phyloP scores from a whole-genome alignment of 1,140 invertebrate species.

The Aradophagus sp. region DNA sequence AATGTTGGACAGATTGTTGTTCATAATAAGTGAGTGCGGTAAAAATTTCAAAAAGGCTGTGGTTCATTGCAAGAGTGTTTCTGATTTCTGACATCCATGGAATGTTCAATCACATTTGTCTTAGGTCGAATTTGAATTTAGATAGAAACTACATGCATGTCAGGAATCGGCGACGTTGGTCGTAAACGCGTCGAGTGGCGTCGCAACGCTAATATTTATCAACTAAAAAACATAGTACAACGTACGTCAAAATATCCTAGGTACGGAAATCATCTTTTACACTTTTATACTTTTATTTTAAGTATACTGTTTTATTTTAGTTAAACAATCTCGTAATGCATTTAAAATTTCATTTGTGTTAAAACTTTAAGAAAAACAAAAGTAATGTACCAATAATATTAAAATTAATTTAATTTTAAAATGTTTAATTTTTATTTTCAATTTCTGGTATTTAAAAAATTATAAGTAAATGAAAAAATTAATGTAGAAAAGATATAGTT shows the following conservation, averaged over 20 bases:
- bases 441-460: no score
- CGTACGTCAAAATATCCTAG: conserved; percentile 34
- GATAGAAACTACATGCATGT: conserved; percentile 74
- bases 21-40: conserved; percentile 60
- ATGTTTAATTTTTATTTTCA: no score
- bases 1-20: conserved; percentile 56
- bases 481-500: no score
- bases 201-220: conserved; percentile 70
- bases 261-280: conserved; percentile 20
- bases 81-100: conserved; percentile 55
- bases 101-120: conserved; percentile 35
- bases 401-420: no score
- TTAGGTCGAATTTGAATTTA: conserved; percentile 51
- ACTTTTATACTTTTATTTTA: neutral
- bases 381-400: no score
- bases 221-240: conserved; percentile 33
- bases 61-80: conserved; percentile 35
- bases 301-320: no score
- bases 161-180: conserved; percentile 73
- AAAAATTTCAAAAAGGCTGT: conserved; percentile 43
- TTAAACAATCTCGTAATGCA: no score
- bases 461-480: no score
- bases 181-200: conserved; percentile 75
- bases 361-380: no score
- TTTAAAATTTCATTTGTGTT: no score